Conservation (phyloP, 1,140 invertebrate genomes). For the Parasteatoda tepidariorum region DNA sequence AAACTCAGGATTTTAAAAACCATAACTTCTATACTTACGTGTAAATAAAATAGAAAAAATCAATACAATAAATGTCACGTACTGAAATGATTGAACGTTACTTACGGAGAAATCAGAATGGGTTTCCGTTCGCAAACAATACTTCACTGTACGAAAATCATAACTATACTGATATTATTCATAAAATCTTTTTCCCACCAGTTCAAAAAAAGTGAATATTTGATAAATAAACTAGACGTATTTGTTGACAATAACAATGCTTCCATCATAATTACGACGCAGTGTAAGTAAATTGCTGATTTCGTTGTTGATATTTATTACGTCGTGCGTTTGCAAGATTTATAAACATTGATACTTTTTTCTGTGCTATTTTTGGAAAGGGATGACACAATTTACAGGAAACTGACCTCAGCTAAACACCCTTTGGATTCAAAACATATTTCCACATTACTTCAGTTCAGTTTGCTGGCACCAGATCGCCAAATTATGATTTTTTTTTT, state of each 20-base stretch:
- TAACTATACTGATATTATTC: neutral
- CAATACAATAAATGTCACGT: no score
- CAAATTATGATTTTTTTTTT: neutral
- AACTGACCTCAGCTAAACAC: neutral
- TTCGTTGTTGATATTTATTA: conserved; percentile 9
- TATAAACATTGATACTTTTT: conserved; percentile 19
- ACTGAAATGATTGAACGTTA: no score
- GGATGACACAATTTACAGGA: conserved; percentile 2
- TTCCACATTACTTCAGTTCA: conserved; percentile 1
- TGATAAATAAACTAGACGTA: neutral
- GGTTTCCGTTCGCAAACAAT: no score
- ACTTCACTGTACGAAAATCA: no score
- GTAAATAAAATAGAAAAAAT: no score
- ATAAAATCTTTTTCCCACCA: neutral
- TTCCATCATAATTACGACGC: neutral
- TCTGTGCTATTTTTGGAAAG: conserved; percentile 11
- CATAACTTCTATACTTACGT: no score
- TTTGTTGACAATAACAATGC: neutral
- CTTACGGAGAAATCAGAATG: no score
- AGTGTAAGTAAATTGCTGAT: neutral
- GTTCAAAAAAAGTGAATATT: neutral
- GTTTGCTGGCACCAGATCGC: neutral
- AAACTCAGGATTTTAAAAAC: no score
- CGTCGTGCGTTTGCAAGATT: neutral
- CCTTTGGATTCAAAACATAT: conserved; percentile 45